Percentiles rank a stretch among this genome's conserved stretches.
Conservation (phyloP, 2,113 vertebrate species). For the Chlorodrepanis virens region DNA sequence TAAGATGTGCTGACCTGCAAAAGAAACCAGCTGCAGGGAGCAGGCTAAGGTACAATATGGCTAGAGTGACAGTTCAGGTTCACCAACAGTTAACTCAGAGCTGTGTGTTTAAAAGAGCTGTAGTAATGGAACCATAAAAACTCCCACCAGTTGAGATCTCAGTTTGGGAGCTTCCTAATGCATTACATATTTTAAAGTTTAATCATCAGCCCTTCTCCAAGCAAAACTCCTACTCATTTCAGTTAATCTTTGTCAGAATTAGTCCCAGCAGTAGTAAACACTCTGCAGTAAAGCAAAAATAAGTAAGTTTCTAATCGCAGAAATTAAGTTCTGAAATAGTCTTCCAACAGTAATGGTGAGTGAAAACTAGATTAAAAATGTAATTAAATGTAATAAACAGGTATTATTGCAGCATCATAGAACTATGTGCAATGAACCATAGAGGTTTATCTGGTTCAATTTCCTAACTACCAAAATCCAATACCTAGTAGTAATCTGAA, state of each 20-base stretch:
- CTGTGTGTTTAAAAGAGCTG: neutral
- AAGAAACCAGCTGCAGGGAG: neutral
- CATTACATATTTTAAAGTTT: slow-evolving; percentile 40
- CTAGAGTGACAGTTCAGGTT: neutral
- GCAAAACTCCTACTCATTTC: slow-evolving; percentile 15
- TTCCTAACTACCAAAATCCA: neutral
- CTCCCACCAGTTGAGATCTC: neutral
- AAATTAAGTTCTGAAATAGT: neutral
- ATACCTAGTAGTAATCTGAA: neutral
- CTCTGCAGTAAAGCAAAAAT: neutral
- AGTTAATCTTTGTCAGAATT: slow-evolving; percentile 35
- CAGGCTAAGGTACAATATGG: neutral
- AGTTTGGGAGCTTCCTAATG: neutral
- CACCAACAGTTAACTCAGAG: neutral
- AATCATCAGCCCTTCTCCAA: slow-evolving; percentile 39
- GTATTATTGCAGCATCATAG: neutral
- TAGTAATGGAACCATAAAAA: slow-evolving; percentile 3
- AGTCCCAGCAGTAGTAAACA: neutral
- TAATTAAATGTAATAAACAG: neutral
- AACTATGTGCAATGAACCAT: neutral
- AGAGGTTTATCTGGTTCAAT: neutral
- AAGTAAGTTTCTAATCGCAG: neutral
- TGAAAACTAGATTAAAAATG: neutral
- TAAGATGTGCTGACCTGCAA: neutral
- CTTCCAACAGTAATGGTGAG: neutral